Percentiles rank a stretch among this genome's conserved stretches.
Conservation (phyloP, 2,797 vertebrate genomes). For the Harpagifer antarcticus region DNA sequence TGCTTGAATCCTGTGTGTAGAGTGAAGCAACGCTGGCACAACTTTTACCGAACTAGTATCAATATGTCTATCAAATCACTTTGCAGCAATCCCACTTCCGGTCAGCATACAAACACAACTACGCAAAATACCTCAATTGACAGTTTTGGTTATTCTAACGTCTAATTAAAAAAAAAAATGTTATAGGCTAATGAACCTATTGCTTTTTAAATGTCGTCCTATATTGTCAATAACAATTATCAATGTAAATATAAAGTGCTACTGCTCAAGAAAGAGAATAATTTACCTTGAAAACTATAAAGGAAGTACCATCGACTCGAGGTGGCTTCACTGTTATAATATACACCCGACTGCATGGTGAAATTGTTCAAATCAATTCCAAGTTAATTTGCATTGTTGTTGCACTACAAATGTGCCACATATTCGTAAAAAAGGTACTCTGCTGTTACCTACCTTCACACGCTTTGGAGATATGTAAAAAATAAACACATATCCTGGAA, state of each 20-base stretch:
- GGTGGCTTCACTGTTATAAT: background rate
- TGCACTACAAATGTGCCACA: background rate
- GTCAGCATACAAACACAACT: slow-evolving; percentile 24
- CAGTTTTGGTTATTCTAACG: background rate
- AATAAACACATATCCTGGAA: slow-evolving; percentile 28
- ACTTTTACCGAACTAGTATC: slow-evolving; percentile 22
- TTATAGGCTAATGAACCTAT: too few species aligned
- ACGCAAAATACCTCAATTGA: background rate
- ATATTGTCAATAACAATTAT: background rate
- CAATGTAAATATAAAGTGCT: background rate
- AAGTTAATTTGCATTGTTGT: background rate
- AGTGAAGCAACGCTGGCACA: background rate
- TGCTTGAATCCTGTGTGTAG: background rate
- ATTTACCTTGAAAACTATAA: slow-evolving; percentile 31
- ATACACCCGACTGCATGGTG: background rate
- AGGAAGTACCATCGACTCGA: background rate
- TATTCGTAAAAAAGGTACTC: background rate
- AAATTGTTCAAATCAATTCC: background rate
- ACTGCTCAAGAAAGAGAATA: background rate
- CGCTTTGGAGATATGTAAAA: slow-evolving; percentile 19
- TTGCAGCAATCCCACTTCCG: slow-evolving; percentile 19
- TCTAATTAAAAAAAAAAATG: background rate
- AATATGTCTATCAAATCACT: background rate
- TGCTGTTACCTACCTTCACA: slow-evolving; percentile 12
- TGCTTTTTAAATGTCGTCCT: fast-evolving